Percentiles rank a stretch among this genome's conserved stretches.
Conservation (phyloP, 2,888 invertebrate species). For the Carterocephalus palaemon region DNA sequence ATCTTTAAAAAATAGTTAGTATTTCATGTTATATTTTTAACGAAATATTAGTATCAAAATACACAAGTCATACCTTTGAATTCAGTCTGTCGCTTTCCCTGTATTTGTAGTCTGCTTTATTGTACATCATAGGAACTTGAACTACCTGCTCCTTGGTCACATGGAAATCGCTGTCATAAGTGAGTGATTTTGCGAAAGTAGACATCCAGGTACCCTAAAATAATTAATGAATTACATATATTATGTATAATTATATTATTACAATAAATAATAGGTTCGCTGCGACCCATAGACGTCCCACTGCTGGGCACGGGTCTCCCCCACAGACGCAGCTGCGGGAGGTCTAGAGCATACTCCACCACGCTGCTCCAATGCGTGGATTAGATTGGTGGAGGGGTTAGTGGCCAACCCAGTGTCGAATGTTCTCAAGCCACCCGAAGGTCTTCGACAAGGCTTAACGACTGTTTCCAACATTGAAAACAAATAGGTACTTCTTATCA, state of each 20-base stretch:
- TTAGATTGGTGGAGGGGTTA: too few species aligned
- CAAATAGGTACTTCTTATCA: too few species aligned
- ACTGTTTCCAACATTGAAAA: too few species aligned
- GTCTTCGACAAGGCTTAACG: too few species aligned
- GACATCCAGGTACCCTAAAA: slow-evolving; percentile 81
- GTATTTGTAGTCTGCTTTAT: slow-evolving; percentile 62
- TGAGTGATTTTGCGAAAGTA: slow-evolving; percentile 78
- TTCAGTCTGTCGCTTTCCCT: slow-evolving; percentile 51
- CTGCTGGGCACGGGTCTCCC: too few species aligned
- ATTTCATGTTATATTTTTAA: not conserved
- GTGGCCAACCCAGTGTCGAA: too few species aligned
- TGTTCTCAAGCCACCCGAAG: too few species aligned
- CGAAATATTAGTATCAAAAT: not conserved
- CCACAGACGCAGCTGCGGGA: too few species aligned
- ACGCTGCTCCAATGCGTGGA: too few species aligned
- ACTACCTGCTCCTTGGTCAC: slow-evolving; percentile 71
- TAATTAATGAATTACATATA: not conserved
- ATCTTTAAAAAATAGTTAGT: slow-evolving; percentile 58
- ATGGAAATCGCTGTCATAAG: slow-evolving; percentile 81
- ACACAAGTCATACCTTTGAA: slow-evolving; percentile 47
- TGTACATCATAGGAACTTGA: slow-evolving; percentile 84
- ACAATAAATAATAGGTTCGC: too few species aligned
- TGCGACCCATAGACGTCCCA: too few species aligned
- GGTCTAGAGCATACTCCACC: too few species aligned
- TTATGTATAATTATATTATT: slow-evolving; percentile 9